Evolutionary conservation across 2,113 vertebrate species (phyloP).

Genomic region (Gobiocypris rarus): DNA sequence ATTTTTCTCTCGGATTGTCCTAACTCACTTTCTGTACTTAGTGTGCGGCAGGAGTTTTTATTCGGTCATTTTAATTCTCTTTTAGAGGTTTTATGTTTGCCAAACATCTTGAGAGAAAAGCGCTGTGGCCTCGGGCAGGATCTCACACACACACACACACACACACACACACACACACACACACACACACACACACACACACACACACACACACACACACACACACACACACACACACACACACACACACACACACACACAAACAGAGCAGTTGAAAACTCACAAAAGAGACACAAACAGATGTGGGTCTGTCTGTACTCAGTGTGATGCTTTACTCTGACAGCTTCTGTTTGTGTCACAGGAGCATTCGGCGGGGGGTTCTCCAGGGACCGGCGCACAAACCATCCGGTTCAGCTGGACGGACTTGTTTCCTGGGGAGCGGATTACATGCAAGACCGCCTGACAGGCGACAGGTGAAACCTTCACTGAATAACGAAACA

Average conservation of each 20-base stretch:
- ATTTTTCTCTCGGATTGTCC: not conserved
- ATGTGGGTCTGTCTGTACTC: not conserved
- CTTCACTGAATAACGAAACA: conserved; percentile 39
- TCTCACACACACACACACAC: not conserved
- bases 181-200: too few relatives aligned
- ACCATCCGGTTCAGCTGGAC: not conserved
- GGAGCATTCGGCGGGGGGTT: not conserved
- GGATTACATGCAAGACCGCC: not conserved
- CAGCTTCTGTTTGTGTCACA: not conserved
- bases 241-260: too few relatives aligned
- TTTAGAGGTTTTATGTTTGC: conserved; percentile 1
- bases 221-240: too few relatives aligned
- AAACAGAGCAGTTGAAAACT: not conserved
- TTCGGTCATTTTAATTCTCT: not conserved
- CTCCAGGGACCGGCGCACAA: not conserved
- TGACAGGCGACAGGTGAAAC: conserved; percentile 4
- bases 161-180: too few relatives aligned
- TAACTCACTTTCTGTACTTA: too few relatives aligned
- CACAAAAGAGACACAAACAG: not conserved
- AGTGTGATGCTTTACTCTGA: too few relatives aligned
- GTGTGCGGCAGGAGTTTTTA: not conserved
- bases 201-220: too few relatives aligned
- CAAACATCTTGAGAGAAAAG: not conserved
- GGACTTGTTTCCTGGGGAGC: not conserved
- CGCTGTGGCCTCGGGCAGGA: not conserved